Conservation (phyloP, 2,113 vertebrate genomes). For the Campylomormyrus numenius region DNA sequence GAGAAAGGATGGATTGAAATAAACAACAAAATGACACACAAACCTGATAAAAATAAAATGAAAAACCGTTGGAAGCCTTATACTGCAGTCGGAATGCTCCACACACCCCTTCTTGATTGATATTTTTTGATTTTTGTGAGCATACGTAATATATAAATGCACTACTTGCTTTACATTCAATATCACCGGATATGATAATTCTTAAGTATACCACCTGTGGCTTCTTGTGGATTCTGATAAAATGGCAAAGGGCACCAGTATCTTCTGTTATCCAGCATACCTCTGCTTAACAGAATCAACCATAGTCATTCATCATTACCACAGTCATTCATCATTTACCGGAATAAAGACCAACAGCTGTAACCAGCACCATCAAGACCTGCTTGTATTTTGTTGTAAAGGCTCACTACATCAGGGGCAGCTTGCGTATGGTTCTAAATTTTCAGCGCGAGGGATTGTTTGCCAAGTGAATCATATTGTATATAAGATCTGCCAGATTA, state of each 20-base stretch:
- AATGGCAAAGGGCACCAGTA: background rate
- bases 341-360: background rate
- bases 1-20: too few relatives aligned
- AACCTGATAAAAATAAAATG: too few relatives aligned
- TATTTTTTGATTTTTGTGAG: background rate
- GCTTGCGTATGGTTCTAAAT: background rate
- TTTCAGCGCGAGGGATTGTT: background rate
- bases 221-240: background rate
- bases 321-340: background rate
- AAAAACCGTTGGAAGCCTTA: background rate
- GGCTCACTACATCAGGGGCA: background rate
- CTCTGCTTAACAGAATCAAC: background rate
- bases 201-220: background rate
- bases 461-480: background rate
- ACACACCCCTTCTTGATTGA: background rate
- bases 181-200: background rate
- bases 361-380: background rate
- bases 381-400: background rate
- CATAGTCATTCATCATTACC: background rate
- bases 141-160: background rate
- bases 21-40: too few relatives aligned
- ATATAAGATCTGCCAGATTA: constrained; percentile 6
- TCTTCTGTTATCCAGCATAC: background rate
- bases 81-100: background rate
- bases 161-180: background rate